Conservation (phyloP, 2,113 vertebrate genomes). For the Upupa epops region DNA sequence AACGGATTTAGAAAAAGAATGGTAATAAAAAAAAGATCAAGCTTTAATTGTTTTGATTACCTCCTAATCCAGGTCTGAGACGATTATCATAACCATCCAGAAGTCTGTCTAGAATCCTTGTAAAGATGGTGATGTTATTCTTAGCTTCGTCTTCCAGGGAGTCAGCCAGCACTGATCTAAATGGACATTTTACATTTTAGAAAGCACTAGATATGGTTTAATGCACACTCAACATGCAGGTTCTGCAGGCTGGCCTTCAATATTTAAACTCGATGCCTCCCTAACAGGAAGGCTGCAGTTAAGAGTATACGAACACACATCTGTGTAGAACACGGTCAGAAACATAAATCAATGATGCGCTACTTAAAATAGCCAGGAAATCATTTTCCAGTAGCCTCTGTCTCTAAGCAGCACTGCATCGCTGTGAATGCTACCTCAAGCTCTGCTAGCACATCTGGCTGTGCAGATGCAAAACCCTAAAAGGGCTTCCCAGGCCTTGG, state of each 20-base stretch:
- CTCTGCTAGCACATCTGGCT: background rate
- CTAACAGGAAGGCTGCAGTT: background rate
- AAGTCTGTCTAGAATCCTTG: slow-evolving; percentile 97
- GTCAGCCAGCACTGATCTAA: slow-evolving; percentile 89
- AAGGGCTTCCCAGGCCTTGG: background rate
- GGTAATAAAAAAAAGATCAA: slow-evolving; percentile 12
- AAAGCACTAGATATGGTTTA: slow-evolving; percentile 30
- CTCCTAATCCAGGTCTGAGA: slow-evolving; percentile 95
- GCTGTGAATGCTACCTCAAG: background rate
- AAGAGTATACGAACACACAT: background rate
- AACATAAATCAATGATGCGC: background rate
- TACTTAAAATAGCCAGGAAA: background rate
- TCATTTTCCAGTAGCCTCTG: background rate
- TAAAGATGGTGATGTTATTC: slow-evolving; percentile 98
- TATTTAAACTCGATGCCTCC: background rate
- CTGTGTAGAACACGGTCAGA: background rate
- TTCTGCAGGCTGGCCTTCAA: background rate
- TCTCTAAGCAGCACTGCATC: background rate
- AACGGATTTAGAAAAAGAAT: no score
- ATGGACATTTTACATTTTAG: slow-evolving; percentile 75
- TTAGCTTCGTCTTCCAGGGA: slow-evolving; percentile 90
- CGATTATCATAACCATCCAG: slow-evolving; percentile 99
- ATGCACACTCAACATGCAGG: background rate
- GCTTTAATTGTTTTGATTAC: slow-evolving; percentile 77
- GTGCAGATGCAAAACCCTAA: background rate